Evolutionary conservation across 2,113 vertebrate genomes (phyloP), one percentile per base, ranked within the genome.

Genomic region (Hemiscyllium ocellatum): DNA sequence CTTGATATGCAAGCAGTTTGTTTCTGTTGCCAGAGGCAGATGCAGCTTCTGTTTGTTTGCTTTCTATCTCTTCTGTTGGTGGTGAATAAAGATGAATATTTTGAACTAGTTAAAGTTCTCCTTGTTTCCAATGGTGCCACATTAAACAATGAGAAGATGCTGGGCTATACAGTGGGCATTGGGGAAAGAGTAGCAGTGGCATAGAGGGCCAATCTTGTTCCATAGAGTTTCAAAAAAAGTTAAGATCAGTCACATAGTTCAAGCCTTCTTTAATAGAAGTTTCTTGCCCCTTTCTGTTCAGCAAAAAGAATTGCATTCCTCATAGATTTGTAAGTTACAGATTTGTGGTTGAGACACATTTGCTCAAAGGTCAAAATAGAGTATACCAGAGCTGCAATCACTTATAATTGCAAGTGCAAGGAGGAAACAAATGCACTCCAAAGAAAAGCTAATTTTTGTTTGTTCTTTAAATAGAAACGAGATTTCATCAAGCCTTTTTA

Each of bases 281-380:
- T 50, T 12, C 86, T 24, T 56, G 29, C 47, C 47, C 26, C 52
- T 17, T 61, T 1, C 50, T 90, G 52, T 29, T 90, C 52, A 20
- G 52, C 52, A 65, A 90, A 56, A 90, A 33, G 52, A 89, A 89
- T 89, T 89, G 50, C 56, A 65, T 65, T 65, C 33, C 89, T 91
- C 6, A 66, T 33, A 20, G 89, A 91, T 91, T 91, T 66, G 89
- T 65, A 37, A 91, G 66, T 66, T 66, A 66, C 61, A 91, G 89
- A 65, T n/a, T 91, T 66, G 56, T 66, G 33, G 33, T n/a, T 66
- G 61, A 37, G 61, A 91, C 4, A 66, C 89, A 91, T 66, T 33
- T 66, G 89, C 15, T 91, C 33, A 2, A 91, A 91, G 33, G 66
- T 91, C 89, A 66, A 91, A 91, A 91, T 91, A 91, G 33, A 91